phyloP scores from a whole-genome alignment of 2,797 vertebrate species.

The Sebastes melanostomus region DNA sequence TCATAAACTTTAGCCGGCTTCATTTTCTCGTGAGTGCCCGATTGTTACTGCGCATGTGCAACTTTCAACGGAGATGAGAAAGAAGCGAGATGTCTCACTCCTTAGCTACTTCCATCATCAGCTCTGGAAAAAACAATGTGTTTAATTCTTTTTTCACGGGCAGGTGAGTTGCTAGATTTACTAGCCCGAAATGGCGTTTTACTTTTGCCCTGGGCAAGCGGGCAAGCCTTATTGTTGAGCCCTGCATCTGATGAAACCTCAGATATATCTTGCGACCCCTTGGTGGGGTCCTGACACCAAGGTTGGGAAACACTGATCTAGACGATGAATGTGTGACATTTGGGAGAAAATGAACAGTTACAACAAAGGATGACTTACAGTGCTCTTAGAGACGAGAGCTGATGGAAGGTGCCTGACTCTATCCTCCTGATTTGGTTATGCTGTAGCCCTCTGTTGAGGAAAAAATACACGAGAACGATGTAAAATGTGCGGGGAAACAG shows the following conservation, averaged over 20 bases:
- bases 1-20: too few relatives aligned
- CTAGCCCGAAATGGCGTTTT: too few relatives aligned
- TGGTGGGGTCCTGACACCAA: neutral
- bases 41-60: too few relatives aligned
- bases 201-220: too few relatives aligned
- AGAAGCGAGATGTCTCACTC: accelerated
- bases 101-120: too few relatives aligned
- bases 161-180: too few relatives aligned
- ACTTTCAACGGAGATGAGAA: too few relatives aligned
- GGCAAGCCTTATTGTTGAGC: too few relatives aligned
- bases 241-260: neutral
- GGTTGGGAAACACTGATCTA: neutral
- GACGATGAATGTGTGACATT: neutral
- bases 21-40: too few relatives aligned
- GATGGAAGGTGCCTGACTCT: constrained; percentile 88
- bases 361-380: constrained; percentile 84
- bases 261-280: neutral
- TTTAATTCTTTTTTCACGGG: too few relatives aligned
- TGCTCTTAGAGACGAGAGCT: constrained; percentile 87
- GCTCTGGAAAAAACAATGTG: too few relatives aligned
- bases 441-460: constrained; percentile 87
- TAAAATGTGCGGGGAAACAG: neutral
- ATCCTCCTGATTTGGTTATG: constrained; percentile 91
- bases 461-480: neutral
- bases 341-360: neutral